Percentiles rank a stretch among this genome's conserved stretches.
Conservation (phyloP, 1,140 invertebrate genomes). For the Melipona quadrifasciata region DNA sequence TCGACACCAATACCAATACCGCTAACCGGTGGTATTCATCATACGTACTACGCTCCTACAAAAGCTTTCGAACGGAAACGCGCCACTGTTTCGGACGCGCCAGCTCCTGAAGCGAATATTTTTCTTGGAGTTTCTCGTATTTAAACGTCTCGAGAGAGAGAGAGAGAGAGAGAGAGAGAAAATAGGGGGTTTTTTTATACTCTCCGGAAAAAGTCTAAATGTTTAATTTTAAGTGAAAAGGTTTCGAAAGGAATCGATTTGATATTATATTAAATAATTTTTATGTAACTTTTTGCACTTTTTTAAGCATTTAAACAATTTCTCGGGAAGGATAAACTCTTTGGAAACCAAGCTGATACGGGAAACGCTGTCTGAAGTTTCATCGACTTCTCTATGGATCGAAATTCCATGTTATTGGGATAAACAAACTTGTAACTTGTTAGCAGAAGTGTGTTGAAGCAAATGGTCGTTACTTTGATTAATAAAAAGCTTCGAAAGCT, state of each 20-base stretch:
- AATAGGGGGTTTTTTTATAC: background rate
- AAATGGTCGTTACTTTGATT: too few species aligned
- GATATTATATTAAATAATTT: background rate
- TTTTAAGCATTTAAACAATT: too few species aligned
- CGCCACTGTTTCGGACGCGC: background rate
- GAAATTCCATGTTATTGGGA: too few species aligned
- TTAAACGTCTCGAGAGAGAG: background rate
- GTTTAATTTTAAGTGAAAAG: background rate
- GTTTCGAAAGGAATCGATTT: background rate
- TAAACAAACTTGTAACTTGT: too few species aligned
- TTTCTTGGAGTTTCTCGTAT: conserved; percentile 1
- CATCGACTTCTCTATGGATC: too few species aligned
- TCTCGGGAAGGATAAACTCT: too few species aligned
- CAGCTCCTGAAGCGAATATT: conserved; percentile 32
- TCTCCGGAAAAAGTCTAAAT: background rate
- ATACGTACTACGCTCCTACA: conserved; percentile 33
- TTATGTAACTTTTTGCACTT: too few species aligned
- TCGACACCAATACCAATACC: conserved; percentile 44
- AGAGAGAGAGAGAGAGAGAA: too few species aligned
- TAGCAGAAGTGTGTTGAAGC: too few species aligned
- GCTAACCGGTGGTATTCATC: conserved; percentile 56
- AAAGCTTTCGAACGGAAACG: conserved; percentile 8
- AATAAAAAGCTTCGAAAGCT: too few species aligned
- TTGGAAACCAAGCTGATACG: too few species aligned
- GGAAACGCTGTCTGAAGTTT: too few species aligned